These are phyloP conservation scores for Urosaurus nigricauda DNA, from an alignment of 2,797 vertebrate genomes.

Conservation along the genomic window DNA sequence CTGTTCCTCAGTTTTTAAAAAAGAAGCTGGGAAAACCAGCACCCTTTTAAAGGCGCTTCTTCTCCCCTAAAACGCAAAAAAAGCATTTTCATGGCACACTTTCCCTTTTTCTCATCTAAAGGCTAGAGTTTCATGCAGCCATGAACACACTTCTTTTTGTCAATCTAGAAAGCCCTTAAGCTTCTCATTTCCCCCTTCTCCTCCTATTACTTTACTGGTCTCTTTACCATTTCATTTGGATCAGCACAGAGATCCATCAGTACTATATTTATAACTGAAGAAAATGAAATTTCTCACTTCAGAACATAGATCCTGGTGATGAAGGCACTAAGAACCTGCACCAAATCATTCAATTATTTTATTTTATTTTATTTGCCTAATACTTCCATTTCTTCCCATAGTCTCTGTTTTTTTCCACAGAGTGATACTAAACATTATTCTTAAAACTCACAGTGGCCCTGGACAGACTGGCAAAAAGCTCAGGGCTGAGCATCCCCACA, in stretches of 20 bases:
- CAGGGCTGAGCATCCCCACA: too few relatives aligned
- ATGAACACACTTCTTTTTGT: slow-evolving; percentile 14
- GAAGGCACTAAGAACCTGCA: not conserved
- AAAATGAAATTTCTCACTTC: slow-evolving; percentile 8
- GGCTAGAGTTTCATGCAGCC: too few relatives aligned
- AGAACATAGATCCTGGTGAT: not conserved
- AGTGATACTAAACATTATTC: not conserved
- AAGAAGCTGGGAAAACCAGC: too few relatives aligned
- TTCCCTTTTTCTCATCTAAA: too few relatives aligned
- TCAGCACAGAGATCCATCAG: not conserved
- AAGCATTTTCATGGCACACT: too few relatives aligned
- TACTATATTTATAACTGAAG: not conserved
- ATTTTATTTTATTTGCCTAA: too few relatives aligned
- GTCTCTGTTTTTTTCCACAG: not conserved
- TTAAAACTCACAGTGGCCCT: not conserved
- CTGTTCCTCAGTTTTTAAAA: too few relatives aligned
- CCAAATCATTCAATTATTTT: not conserved
- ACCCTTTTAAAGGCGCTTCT: too few relatives aligned
- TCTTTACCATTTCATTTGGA: not conserved
- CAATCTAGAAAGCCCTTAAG: too few relatives aligned
- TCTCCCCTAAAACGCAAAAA: too few relatives aligned
- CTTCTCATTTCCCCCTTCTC: not conserved
- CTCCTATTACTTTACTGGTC: slow-evolving; percentile 9
- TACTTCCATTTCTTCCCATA: not conserved
- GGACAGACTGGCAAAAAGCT: too few relatives aligned